Percentiles rank a stretch among this genome's conserved stretches.
phyloP scores from a whole-genome alignment of 2,888 invertebrate species.

The Sthenelais limicola region DNA sequence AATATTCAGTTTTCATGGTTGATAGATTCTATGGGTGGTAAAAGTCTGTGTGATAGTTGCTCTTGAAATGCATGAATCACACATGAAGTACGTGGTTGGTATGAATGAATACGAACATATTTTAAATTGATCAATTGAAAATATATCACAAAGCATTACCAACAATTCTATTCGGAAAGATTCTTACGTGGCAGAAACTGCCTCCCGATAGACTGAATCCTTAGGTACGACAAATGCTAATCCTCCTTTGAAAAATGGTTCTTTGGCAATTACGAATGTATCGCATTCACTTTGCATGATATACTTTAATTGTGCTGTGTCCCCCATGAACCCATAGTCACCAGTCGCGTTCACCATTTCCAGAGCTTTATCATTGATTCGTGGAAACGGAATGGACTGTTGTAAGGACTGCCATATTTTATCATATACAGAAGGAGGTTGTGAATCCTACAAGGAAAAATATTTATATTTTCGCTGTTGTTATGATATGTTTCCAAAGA shows the following conservation, averaged over 20 bases:
- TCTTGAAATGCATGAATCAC: no score
- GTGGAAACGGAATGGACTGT: not conserved
- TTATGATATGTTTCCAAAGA: no score
- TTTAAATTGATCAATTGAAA: no score
- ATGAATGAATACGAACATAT: no score
- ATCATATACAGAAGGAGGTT: not conserved
- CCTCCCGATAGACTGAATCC: conserved; percentile 12
- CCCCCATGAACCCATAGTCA: conserved; percentile 13
- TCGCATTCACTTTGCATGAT: conserved; percentile 2
- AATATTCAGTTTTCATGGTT: no score
- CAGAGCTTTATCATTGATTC: conserved; percentile 6
- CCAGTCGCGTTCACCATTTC: not conserved
- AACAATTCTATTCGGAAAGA: not conserved
- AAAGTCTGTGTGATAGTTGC: no score
- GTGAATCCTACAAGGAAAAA: not conserved
- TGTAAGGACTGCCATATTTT: conserved; percentile 9
- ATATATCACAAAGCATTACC: no score
- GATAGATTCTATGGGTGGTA: no score
- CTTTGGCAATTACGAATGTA: conserved; percentile 2
- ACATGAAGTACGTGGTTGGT: no score
- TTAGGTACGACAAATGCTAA: conserved; percentile 19
- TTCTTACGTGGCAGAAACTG: conserved; percentile 1
- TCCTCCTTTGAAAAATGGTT: conserved; percentile 1
- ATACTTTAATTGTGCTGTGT: conserved; percentile 11
- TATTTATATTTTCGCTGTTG: no score